Base-by-base conservation (phyloP, 23 tunicate genomes). In the Trididemnum miniatum region DNA sequence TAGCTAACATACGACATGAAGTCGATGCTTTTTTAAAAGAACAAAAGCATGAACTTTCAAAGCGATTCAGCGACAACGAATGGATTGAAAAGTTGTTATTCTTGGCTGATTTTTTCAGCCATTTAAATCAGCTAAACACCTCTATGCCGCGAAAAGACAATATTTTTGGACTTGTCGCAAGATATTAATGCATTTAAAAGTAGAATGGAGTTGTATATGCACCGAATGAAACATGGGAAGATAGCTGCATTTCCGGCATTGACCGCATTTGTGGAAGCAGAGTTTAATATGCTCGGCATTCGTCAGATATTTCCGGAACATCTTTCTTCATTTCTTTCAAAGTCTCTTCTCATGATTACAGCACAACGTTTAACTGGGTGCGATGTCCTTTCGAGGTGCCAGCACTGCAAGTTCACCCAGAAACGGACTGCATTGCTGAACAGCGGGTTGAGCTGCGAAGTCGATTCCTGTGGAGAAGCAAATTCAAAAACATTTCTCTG, bases 41-140 rank as follows among this genome's bases (percentile, higher is more conserved):
- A n/a, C n/a, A n/a, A n/a, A n/a, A n/a, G n/a, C n/a, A n/a, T n/a
- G n/a, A n/a, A 69, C 75, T 69, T 69, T 20, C 37, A 22, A 37
- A 77, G 3, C 67, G 82, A 31, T 77, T 77, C 2, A 77, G 82
- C 67, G 82, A 76, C 38, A 36, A 84, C 73, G 73, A 77, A 30
- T 84, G 88, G 86, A 83, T 84, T 84, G 88, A 51, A 24, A 84
- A 84, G 51, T 84, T 84, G 88, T 65, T 82, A 15, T 82, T 82
- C 84, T 84, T 84, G 35, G 49, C 83, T 35, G 84, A 76, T 69
- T 72, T 76, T 77, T 77, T 77, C 82, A 77, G 82, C 82, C 82
- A 77, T 77, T 29, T 54, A 32, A 77, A 77, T 29, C 67, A 52
- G 40, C 40, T 77, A 35, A 77, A 77, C 40, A 32, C 39, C 82